Evolutionary conservation across 2,888 invertebrate species (phyloP).

Genomic region (Lasioglossum lativentre): DNA sequence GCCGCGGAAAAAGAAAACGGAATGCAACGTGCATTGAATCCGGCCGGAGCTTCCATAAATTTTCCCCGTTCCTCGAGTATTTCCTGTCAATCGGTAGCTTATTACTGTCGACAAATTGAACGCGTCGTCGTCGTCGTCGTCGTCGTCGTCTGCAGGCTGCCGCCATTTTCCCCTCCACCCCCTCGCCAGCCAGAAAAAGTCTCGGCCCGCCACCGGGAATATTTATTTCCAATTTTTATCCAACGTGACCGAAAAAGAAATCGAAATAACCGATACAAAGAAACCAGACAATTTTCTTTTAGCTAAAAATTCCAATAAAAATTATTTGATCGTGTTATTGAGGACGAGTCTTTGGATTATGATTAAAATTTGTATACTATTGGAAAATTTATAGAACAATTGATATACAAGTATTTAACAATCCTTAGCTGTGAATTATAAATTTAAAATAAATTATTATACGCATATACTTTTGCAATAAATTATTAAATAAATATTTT

Average conservation of each 20-base stretch:
- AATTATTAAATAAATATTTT: not conserved
- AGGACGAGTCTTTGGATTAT: not conserved
- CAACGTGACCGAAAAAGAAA: not conserved
- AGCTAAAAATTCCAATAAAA: not conserved
- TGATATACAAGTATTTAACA: not conserved
- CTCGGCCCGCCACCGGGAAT: slow-evolving; percentile 6
- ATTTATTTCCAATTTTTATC: slow-evolving; percentile 23
- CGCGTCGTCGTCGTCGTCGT: slow-evolving; percentile 11
- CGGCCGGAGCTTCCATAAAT: slow-evolving; percentile 39
- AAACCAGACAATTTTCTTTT: not conserved
- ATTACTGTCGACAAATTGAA: slow-evolving; percentile 56
- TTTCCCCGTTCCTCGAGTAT: slow-evolving; percentile 41
- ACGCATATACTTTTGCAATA: not conserved
- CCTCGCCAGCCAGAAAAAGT: not conserved
- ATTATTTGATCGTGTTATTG: not conserved
- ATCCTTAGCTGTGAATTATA: not conserved
- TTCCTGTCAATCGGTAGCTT: slow-evolving; percentile 56
- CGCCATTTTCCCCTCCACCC: not conserved
- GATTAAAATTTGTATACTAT: no score
- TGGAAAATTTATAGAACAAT: no score
- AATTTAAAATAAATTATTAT: not conserved
- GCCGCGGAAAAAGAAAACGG: slow-evolving; percentile 7
- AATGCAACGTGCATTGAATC: slow-evolving; percentile 39
- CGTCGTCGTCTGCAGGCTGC: slow-evolving; percentile 5
- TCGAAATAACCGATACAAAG: not conserved